Percentiles rank a stretch among this genome's conserved stretches.
phyloP scores from a whole-genome alignment of 2,113 vertebrate genomes.

The Peromyscus maniculatus region DNA sequence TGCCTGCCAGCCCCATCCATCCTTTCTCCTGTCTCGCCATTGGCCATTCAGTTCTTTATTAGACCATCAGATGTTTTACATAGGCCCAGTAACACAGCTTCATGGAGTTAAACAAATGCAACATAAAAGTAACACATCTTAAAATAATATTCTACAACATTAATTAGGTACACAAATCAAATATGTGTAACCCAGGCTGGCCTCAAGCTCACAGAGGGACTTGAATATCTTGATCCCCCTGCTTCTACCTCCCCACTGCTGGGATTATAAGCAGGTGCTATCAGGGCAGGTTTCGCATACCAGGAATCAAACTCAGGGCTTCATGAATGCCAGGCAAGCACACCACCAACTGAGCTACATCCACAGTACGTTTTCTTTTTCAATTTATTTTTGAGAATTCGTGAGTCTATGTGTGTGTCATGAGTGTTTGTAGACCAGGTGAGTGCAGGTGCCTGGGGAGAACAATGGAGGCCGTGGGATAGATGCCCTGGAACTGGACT shows the following conservation, averaged over 20 bases:
- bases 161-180: not conserved
- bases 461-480: not conserved
- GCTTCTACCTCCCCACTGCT: not conserved
- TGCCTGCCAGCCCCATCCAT: no score
- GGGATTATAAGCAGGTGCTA: not conserved
- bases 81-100: no score
- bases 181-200: not conserved
- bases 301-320: not conserved
- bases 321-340: no score
- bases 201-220: not conserved
- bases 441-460: not conserved
- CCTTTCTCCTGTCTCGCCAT: no score
- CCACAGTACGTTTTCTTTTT: not conserved
- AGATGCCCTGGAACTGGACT: not conserved
- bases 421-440: not conserved
- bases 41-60: no score
- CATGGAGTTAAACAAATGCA: no score
- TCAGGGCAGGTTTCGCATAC: not conserved
- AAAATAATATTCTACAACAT: no score
- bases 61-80: no score
- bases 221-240: not conserved
- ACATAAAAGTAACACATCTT: no score
- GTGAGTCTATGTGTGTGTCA: not conserved
- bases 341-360: not conserved
- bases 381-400: not conserved